Conservation (phyloP, 92 coral and sea anemone species). For the Parazoanthus swiftii region DNA sequence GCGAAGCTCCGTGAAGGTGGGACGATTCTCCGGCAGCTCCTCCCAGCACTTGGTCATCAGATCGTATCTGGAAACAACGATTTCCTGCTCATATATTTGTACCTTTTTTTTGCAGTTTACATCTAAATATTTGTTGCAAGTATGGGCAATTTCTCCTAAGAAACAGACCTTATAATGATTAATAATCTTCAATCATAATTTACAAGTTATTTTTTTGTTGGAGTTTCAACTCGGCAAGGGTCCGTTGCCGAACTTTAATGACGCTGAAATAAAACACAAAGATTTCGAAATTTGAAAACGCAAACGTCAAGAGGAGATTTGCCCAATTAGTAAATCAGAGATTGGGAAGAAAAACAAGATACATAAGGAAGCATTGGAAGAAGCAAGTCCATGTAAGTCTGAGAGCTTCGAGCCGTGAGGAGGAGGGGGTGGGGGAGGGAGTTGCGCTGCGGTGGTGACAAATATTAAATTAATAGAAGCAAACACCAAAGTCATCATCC, state of each 20-base stretch:
- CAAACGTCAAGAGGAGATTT: neutral
- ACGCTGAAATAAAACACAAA: neutral
- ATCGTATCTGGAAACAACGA: neutral
- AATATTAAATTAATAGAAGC: too few relatives aligned
- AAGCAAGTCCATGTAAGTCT: too few relatives aligned
- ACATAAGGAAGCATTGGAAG: too few relatives aligned
- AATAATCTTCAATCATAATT: neutral
- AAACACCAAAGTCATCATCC: too few relatives aligned
- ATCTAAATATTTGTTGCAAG: too few relatives aligned
- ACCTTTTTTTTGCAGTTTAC: too few relatives aligned
- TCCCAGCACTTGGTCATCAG: conserved; percentile 34
- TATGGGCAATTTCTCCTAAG: too few relatives aligned
- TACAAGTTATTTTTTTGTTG: conserved; percentile 6
- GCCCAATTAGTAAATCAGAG: neutral
- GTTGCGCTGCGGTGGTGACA: too few relatives aligned
- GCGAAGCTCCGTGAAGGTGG: conserved; percentile 13
- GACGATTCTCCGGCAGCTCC: conserved; percentile 16
- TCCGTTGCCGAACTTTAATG: neutral
- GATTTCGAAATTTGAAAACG: neutral
- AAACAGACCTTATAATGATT: neutral
- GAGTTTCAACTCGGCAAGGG: neutral
- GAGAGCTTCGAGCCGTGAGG: too few relatives aligned
- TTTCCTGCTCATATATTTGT: too few relatives aligned
- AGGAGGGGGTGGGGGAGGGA: too few relatives aligned
- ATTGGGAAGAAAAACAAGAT: neutral